Evolutionary conservation across 2,888 invertebrate species (phyloP).

Genomic region (Pristionchus mayeri): DNA sequence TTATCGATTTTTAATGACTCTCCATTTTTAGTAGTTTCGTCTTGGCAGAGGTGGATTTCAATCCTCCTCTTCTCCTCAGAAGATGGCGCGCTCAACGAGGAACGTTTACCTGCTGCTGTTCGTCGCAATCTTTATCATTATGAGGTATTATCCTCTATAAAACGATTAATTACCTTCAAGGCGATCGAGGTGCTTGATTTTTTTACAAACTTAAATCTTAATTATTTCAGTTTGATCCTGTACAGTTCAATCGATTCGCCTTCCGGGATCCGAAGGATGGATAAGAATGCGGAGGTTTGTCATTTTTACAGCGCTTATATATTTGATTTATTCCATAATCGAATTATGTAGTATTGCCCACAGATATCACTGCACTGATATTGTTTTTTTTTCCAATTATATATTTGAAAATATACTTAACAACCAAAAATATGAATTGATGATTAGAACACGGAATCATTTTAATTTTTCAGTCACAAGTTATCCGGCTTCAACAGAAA

Average conservation of each 20-base stretch:
- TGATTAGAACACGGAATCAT: neutral
- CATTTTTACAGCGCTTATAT: neutral
- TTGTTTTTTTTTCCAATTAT: too few species aligned
- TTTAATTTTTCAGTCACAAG: constrained; percentile 32
- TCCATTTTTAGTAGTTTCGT: neutral
- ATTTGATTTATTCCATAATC: too few species aligned
- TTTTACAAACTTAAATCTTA: neutral
- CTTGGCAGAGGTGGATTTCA: neutral
- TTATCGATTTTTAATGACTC: neutral
- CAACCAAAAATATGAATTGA: neutral
- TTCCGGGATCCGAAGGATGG: neutral
- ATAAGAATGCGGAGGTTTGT: constrained; percentile 36
- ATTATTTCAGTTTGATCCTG: constrained; percentile 38
- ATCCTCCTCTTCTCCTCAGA: neutral
- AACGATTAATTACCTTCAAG: neutral
- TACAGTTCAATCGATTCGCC: constrained; percentile 40
- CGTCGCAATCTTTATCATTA: constrained; percentile 47
- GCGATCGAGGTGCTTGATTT: neutral
- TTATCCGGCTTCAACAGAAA: constrained; percentile 12
- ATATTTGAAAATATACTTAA: neutral
- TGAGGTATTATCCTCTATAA: neutral
- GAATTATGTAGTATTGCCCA: too few species aligned
- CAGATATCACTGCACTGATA: too few species aligned
- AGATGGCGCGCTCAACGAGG: constrained; percentile 44
- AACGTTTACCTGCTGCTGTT: constrained; percentile 47